These are phyloP conservation scores for Rhysida immarginata DNA, from an alignment of 1,140 invertebrate genomes.

Conservation along the genomic window DNA sequence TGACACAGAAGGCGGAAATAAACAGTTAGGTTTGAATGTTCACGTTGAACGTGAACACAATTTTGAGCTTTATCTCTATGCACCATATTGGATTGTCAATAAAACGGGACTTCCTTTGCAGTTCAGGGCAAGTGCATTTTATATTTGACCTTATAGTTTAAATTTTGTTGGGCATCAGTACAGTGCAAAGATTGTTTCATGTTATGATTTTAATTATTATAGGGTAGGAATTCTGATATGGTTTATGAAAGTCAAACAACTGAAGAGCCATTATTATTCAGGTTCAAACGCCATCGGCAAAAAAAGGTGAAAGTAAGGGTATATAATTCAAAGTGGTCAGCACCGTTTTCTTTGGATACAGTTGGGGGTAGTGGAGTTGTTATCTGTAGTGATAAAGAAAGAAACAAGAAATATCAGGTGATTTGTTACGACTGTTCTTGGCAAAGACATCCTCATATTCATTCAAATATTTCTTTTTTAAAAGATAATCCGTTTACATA, in stretches of 20 bases:
- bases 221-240: conserved; percentile 48
- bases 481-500: too few species aligned
- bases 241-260: conserved; percentile 43
- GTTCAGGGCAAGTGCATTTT: conserved; percentile 43
- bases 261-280: conserved; percentile 49
- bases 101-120: conserved; percentile 64
- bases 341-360: conserved; percentile 50
- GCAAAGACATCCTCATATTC: too few species aligned
- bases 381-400: conserved; percentile 49
- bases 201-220: conserved; percentile 17
- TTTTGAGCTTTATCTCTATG: conserved; percentile 51
- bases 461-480: too few species aligned
- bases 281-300: conserved; percentile 47
- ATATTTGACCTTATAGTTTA: conserved; percentile 2
- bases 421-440: too few species aligned
- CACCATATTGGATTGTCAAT: conserved; percentile 83
- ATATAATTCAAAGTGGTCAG: conserved; percentile 54
- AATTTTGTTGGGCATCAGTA: conserved; percentile 5
- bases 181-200: too few species aligned
- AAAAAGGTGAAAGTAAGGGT: conserved; percentile 45
- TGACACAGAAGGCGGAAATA: conserved; percentile 41
- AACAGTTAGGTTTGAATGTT: conserved; percentile 47
- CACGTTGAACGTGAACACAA: conserved; percentile 42
- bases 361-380: conserved; percentile 41
- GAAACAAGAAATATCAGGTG: conserved; percentile 41